Evolutionary conservation across 2,888 invertebrate species (phyloP).

Genomic region (Thysanoteuthis rhombus): DNA sequence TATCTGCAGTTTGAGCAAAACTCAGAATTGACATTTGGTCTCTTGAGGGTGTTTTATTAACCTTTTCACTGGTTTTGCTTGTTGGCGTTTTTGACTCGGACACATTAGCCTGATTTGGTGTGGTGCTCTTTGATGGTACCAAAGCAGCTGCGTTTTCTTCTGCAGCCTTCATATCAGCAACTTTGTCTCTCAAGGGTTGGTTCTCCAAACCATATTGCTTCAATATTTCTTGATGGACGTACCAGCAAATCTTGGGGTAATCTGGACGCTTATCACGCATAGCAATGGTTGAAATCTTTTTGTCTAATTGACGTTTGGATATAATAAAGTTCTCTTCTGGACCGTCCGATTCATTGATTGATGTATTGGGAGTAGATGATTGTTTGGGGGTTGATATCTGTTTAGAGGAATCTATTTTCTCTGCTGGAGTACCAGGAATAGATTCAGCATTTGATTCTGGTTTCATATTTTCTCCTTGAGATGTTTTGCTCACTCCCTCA

Average conservation of each 20-base stretch:
- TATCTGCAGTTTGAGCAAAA: conserved; percentile 17
- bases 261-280: conserved; percentile 72
- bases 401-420: conserved; percentile 18
- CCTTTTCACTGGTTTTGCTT: not conserved
- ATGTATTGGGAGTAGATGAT: not conserved
- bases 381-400: too few species aligned
- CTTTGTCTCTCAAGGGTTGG: conserved; percentile 62
- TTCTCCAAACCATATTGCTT: conserved; percentile 71
- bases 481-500: conserved; percentile 34
- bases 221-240: conserved; percentile 73
- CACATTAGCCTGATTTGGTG: not conserved
- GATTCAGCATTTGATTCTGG: conserved; percentile 19
- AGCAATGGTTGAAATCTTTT: conserved; percentile 73
- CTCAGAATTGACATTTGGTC: conserved; percentile 27
- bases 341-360: conserved; percentile 22
- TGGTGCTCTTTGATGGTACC: not conserved
- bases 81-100: not conserved
- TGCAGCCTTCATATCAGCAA: not conserved
- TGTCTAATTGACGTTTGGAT: conserved; percentile 62
- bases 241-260: conserved; percentile 76
- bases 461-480: conserved; percentile 36
- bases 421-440: conserved; percentile 33
- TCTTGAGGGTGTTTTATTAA: not conserved
- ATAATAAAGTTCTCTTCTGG: conserved; percentile 48
- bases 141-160: not conserved